Evolutionary conservation across 2,113 vertebrate species (phyloP), one percentile per base, ranked within the genome.

Genomic region (Mionectes macconnelli): DNA sequence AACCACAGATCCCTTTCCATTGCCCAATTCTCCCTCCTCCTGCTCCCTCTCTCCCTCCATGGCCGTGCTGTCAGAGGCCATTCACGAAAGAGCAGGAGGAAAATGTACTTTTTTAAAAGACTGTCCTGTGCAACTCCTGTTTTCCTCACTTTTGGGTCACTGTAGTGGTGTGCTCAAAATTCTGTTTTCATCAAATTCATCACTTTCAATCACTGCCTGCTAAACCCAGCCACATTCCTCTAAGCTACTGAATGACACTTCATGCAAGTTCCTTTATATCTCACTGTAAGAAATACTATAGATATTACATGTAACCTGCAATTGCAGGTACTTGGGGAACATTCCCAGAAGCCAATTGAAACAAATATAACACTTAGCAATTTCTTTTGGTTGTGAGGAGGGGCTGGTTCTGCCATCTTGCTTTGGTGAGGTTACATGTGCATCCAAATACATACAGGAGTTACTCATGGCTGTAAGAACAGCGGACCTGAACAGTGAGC

Each of bases 31-130:
- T 89, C 42, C 35, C 53, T 55, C 60, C n/a, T 89, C 69, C 49
- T 1, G 1, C 67, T 88, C 60, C 40, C 16, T 64, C 62, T 49
- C 33, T 62, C 37, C 18, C 55, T 87, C 62, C 12, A 6, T 4
- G 13, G 42, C 28, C 0, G 0, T 47, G 47, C 49, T 76, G 31
- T 83, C 4, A 3, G 42, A 84, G 57, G n/a, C 0, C 0, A 57
- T 68, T 87, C 78, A 50, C 25, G 12, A 21, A 40, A 40, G 7
- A 62, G 35, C 35, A 30, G 37, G 17, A 52, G 50, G 31, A 68
- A 92, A 95, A 84, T 4, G 14, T 49, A 35, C 37, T 90, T 39
- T 42, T 23, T 67, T 69, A 27, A 78, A 89, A 67, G 40, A 66
- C 25, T 25, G 14, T 24, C 40, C 44, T 69, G n/a, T 30, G 37